Base-by-base conservation (phyloP, 1,140 invertebrate genomes). In the Latrodectus geometricus region DNA sequence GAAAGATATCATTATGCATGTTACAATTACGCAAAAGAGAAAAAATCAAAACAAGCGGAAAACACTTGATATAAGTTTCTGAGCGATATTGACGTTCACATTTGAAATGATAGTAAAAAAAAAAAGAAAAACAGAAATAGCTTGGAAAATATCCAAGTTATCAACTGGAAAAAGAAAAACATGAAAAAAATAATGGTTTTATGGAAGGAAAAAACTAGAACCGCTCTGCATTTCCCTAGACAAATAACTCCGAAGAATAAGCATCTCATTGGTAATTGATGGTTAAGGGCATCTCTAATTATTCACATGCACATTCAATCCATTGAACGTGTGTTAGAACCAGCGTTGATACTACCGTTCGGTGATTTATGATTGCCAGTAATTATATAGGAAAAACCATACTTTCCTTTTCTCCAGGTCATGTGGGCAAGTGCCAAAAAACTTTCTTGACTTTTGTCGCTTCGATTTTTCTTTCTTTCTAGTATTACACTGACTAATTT, bases 351-450 rank as follows among this genome's bases (percentile, higher is more conserved):
- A 79, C 61, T 76, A 69, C 82, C 65, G 73, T 69, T 56, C 14
- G 72, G 72, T 84, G 82, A 84, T 84, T 84, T 84, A 84, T 84
- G 72, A 76, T 84, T 84, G 49, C 21, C 9, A 20, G 69, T 84
- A 84, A 84, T 84, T 84, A 84, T 76, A 84, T 76, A 68, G 82
- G 21, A 54, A 73, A 61, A 21, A 23, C n/a, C 61, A 49, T 35
- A 35, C 35, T 35, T 35, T 35, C 35, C 5, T 5, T 35, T 35
- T 35, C 35, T n/a, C 23, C 61, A 69, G 82, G 72, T 76, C 73
- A 84, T 81, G 65, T 84, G 82, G 82, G 82, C 52, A 21, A 21
- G 9, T 76, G 82, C 82, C 82, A 84, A 76, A 76, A 84, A 84
- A 76, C 49, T 84, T 84, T 84, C 69, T 82, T 76, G 61, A 76